Conservation (phyloP, 2,888 invertebrate species). For the Pyrrhosoma nymphula region DNA sequence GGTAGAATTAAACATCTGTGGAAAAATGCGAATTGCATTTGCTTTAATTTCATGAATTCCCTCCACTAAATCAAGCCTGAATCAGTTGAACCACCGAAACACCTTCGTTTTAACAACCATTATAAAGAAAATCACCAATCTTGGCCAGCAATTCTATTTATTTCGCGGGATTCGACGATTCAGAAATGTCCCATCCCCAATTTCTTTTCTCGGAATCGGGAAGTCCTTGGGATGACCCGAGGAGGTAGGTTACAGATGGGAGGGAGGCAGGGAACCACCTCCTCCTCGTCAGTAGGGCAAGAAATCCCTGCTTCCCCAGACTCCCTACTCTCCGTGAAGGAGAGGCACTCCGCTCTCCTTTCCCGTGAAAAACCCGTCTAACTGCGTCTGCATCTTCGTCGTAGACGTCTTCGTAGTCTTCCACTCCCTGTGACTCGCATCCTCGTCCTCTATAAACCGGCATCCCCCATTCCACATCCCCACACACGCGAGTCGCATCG, state of each 20-base stretch:
- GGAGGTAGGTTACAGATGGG: neutral
- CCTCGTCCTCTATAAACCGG: neutral
- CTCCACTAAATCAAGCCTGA: no score
- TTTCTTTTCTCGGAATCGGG: constrained; percentile 56
- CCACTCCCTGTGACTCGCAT: neutral
- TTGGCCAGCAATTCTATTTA: no score
- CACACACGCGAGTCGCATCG: neutral
- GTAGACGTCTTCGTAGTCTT: neutral
- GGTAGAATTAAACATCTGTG: no score
- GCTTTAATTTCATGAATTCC: no score
- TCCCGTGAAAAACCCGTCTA: neutral
- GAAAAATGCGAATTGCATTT: no score
- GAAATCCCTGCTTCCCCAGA: neutral
- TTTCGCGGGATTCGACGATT: no score
- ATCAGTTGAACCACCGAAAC: no score
- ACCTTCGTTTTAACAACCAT: no score
- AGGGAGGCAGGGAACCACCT: neutral
- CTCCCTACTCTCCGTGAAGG: neutral
- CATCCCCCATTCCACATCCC: neutral
- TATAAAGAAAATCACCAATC: no score
- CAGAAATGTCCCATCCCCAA: no score
- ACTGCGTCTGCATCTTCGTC: neutral
- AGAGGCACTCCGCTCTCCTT: neutral
- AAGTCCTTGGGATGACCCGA: constrained; percentile 51
- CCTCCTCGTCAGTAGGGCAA: constrained; percentile 47